Evolutionary conservation across 2,113 vertebrate genomes (phyloP).

Genomic region (Ahaetulla prasina): DNA sequence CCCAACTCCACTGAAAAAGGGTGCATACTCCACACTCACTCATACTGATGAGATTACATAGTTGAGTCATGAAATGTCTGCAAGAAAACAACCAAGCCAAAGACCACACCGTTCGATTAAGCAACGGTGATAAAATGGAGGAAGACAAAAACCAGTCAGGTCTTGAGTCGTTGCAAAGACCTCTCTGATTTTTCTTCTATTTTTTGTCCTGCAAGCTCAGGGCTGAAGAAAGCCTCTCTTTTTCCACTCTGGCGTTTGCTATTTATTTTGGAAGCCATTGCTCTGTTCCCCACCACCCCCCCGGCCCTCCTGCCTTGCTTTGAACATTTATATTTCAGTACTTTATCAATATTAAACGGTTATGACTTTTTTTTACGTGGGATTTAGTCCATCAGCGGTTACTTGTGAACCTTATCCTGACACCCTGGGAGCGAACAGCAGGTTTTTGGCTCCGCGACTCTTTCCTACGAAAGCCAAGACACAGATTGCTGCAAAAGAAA

Average conservation of each 20-base stretch:
- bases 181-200: no score
- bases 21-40: no score
- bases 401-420: background rate
- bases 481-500: no score
- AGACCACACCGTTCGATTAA: background rate
- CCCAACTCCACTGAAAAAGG: no score
- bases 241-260: background rate
- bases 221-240: no score
- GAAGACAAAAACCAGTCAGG: background rate
- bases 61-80: no score
- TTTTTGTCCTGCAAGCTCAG: background rate
- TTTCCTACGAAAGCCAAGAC: background rate
- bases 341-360: background rate
- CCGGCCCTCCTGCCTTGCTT: background rate
- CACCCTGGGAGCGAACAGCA: background rate
- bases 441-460: background rate
- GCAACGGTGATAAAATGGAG: background rate
- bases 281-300: background rate
- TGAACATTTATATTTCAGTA: background rate
- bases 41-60: no score
- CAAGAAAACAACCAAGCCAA: background rate
- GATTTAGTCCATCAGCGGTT: background rate
- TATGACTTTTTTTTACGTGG: background rate
- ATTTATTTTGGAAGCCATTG: background rate
- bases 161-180: background rate